A percentile compares a stretch with the other conserved stretches of the same genome.
phyloP scores from a whole-genome alignment of 1,140 invertebrate species.

The Meteorus sp. region DNA sequence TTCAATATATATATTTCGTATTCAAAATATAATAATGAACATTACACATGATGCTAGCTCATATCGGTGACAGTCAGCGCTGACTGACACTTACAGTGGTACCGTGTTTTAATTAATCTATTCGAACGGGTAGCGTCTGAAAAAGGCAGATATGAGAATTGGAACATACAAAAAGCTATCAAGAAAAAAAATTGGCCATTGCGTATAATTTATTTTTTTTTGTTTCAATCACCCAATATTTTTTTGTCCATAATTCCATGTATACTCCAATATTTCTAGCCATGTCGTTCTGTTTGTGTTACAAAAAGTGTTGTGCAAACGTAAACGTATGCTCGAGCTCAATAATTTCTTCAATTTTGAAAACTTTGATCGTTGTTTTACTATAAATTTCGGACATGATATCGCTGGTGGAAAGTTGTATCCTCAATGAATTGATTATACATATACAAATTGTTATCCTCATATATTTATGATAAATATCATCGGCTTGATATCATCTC shows the following conservation, averaged over 20 bases:
- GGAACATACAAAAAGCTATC: slow-evolving; percentile 46
- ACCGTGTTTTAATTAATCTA: slow-evolving; percentile 42
- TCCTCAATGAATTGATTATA: slow-evolving; percentile 23
- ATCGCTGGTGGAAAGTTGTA: slow-evolving; percentile 20
- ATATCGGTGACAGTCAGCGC: slow-evolving; percentile 45
- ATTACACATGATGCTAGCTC: slow-evolving; percentile 55
- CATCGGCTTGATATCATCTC: too few relatives aligned
- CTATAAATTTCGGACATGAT: slow-evolving; percentile 20
- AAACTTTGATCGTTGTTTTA: slow-evolving; percentile 38
- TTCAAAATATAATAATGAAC: slow-evolving; percentile 59
- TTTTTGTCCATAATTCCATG: background rate
- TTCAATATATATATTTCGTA: slow-evolving; percentile 55
- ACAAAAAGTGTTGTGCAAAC: too few relatives aligned
- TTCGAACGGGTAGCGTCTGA: slow-evolving; percentile 44
- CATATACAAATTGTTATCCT: too few relatives aligned
- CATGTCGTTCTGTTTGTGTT: too few relatives aligned
- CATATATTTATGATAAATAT: too few relatives aligned
- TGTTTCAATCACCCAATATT: background rate
- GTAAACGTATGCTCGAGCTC: too few relatives aligned
- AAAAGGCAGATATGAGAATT: slow-evolving; percentile 51
- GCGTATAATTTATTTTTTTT: slow-evolving; percentile 18
- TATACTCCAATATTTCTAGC: too few relatives aligned
- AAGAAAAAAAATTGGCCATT: slow-evolving; percentile 16
- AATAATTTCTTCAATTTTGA: background rate
- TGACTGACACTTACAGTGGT: slow-evolving; percentile 46